These are phyloP conservation scores for Danio jaintianensis DNA, from an alignment of 2,797 vertebrate species.

Conservation along the genomic window DNA sequence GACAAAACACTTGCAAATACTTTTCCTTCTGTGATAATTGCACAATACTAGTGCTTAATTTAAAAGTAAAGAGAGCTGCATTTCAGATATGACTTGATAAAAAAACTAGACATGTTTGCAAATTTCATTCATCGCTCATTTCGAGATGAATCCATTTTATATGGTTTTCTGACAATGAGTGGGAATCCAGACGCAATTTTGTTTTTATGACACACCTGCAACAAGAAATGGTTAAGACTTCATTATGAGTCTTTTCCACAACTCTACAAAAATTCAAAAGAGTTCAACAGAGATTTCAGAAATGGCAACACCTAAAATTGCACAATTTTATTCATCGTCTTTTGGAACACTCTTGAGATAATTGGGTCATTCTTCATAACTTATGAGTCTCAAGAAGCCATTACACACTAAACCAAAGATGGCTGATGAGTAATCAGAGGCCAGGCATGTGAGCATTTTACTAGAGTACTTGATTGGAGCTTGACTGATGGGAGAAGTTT, in stretches of 20 bases:
- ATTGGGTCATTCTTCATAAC: constrained; percentile 53
- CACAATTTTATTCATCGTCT: constrained; percentile 37
- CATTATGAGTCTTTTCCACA: neutral
- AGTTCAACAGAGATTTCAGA: neutral
- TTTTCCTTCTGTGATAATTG: no score
- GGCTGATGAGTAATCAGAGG: constrained; percentile 60
- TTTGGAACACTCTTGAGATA: constrained; percentile 54
- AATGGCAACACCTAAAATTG: neutral
- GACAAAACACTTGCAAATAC: no score
- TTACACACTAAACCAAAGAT: constrained; percentile 51
- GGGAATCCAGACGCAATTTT: constrained; percentile 18
- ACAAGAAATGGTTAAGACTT: neutral
- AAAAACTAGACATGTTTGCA: no score
- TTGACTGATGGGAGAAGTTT: constrained; percentile 59
- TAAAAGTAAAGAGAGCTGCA: no score
- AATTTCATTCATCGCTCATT: constrained; percentile 23
- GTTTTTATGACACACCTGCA: constrained; percentile 15
- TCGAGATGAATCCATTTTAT: constrained; percentile 38
- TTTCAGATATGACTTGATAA: no score
- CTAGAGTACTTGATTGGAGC: constrained; percentile 47
- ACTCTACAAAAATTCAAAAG: neutral
- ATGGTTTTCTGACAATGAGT: constrained; percentile 30
- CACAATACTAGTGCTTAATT: no score
- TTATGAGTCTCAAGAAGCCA: constrained; percentile 50
- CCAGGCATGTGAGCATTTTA: constrained; percentile 42